Evolutionary conservation across 92 coral and sea anemone genomes (phyloP).

Genomic region (Zoanthus sansibaricus): DNA sequence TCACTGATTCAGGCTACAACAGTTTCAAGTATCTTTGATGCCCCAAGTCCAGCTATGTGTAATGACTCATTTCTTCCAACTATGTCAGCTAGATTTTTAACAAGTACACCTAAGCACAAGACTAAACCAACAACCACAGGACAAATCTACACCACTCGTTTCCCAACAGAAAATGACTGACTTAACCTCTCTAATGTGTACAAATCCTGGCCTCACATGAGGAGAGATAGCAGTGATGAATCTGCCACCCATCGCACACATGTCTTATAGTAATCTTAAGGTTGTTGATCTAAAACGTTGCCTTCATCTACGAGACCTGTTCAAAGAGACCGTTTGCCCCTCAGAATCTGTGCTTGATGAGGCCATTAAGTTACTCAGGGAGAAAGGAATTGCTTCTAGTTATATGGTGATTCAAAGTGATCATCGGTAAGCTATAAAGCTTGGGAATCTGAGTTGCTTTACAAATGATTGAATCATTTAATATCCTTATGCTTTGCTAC

Average conservation of each 20-base stretch:
- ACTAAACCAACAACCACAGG: neutral
- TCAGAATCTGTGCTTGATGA: constrained; percentile 36
- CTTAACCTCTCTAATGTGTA: neutral
- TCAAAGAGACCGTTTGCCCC: constrained; percentile 24
- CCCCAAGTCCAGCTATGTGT: neutral
- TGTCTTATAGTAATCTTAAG: neutral
- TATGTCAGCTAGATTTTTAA: neutral
- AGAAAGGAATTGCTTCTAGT: neutral
- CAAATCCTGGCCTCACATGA: constrained; percentile 40
- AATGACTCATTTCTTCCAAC: neutral
- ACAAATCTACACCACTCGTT: neutral
- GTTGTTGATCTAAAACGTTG: constrained; percentile 3
- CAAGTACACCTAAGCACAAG: neutral
- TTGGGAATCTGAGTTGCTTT: constrained; percentile 34
- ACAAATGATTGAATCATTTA: constrained; percentile 15
- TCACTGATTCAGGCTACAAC: neutral
- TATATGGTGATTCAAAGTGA: neutral
- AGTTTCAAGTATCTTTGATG: neutral
- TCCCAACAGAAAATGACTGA: neutral
- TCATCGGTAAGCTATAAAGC: neutral
- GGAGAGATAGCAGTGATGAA: constrained; percentile 42
- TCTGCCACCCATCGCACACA: constrained; percentile 11
- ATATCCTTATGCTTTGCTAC: neutral
- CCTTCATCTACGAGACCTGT: neutral
- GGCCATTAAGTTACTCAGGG: constrained; percentile 13